Percentiles rank a stretch among this genome's conserved stretches.
Conservation (phyloP, 2,113 vertebrate species). For the Perca fluviatilis region DNA sequence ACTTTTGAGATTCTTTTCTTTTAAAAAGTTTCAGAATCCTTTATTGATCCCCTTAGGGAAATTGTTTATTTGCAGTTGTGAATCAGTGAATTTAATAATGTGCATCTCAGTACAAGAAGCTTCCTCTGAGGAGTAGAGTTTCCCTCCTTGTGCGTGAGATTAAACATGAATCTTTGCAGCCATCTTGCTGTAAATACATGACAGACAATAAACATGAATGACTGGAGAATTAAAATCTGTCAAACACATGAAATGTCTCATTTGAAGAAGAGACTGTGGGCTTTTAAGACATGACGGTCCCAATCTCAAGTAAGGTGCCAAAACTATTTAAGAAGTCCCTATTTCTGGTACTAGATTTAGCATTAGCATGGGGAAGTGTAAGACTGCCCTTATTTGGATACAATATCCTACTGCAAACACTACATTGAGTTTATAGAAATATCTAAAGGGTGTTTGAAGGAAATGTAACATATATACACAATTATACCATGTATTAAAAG, state of each 20-base stretch:
- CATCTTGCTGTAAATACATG: neutral
- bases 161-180: neutral
- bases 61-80: neutral
- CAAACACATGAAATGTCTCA: neutral
- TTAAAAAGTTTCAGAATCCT: neutral
- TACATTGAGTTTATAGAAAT: neutral
- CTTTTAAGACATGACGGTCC: neutral
- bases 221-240: neutral
- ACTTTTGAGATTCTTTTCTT: neutral
- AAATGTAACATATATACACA: too few species aligned
- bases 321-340: neutral
- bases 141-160: neutral
- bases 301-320: neutral
- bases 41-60: too few species aligned
- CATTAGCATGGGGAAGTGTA: neutral
- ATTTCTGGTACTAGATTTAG: conserved; percentile 6
- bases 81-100: neutral
- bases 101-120: neutral
- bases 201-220: neutral
- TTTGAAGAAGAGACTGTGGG: neutral
- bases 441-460: neutral
- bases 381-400: too few species aligned
- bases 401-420: neutral
- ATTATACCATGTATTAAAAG: too few species aligned
- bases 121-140: neutral